A percentile compares a stretch with the other conserved stretches of the same genome.
Evolutionary conservation across 2,797 vertebrate genomes (phyloP).

Genomic region (Esox masquinongy): DNA sequence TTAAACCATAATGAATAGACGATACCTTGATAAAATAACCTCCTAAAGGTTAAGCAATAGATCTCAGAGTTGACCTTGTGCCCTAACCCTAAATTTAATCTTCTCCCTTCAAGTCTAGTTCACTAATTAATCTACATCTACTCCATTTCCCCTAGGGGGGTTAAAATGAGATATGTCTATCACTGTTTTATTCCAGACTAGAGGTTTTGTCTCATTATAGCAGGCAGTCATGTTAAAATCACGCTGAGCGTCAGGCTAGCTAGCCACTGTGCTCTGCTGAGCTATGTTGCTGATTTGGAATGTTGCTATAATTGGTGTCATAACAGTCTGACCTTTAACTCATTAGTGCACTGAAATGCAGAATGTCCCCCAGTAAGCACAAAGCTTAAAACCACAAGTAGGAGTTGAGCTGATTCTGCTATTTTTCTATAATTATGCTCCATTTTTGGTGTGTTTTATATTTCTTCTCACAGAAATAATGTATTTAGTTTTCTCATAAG

Average conservation of each 20-base stretch:
- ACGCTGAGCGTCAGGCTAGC: constrained; percentile 32
- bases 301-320: constrained; percentile 71
- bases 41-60: too few relatives aligned
- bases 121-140: too few relatives aligned
- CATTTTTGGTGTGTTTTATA: constrained; percentile 13
- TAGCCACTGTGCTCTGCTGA: constrained; percentile 44
- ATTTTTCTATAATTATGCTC: constrained; percentile 53
- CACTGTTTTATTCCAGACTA: neutral
- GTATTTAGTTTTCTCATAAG: constrained; percentile 37
- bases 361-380: constrained; percentile 40
- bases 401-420: constrained; percentile 53
- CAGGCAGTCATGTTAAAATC: constrained; percentile 54
- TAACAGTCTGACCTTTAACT: constrained; percentile 67
- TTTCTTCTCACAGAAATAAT: constrained; percentile 19
- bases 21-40: too few relatives aligned
- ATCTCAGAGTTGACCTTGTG: too few relatives aligned
- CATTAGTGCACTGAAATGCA: constrained; percentile 58
- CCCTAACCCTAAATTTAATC: too few relatives aligned
- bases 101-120: too few relatives aligned
- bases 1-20: too few relatives aligned
- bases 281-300: constrained; percentile 56
- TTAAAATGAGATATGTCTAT: neutral
- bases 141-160: neutral
- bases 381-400: constrained; percentile 32
- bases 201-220: constrained; percentile 56